Evolutionary conservation across 2,113 vertebrate genomes (phyloP).

Genomic region (Mola mola): DNA sequence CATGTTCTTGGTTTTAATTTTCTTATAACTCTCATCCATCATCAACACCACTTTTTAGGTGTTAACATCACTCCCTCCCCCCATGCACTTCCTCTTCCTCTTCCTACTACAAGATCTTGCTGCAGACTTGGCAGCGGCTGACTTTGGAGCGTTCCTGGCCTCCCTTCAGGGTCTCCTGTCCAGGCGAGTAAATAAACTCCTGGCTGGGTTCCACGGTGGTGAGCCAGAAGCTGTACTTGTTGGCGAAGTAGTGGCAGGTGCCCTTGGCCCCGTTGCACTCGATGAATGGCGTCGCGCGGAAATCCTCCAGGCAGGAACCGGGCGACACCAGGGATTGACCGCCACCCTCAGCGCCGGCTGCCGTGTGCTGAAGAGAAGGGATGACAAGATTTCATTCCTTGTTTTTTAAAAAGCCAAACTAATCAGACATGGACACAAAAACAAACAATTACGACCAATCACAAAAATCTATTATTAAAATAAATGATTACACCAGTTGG

Average conservation of each 20-base stretch:
- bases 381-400: background rate
- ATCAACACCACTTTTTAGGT: slow-evolving; percentile 10
- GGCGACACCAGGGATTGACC: slow-evolving; percentile 95
- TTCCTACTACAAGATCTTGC: slow-evolving; percentile 89
- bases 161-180: slow-evolving; percentile 88
- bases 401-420: no score
- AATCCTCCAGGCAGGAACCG: slow-evolving; percentile 95
- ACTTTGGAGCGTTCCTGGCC: slow-evolving; percentile 88
- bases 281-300: slow-evolving; percentile 94
- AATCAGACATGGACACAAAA: no score
- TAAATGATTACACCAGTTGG: no score
- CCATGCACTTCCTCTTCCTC: slow-evolving; percentile 7
- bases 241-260: slow-evolving; percentile 95
- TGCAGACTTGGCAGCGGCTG: slow-evolving; percentile 97
- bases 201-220: slow-evolving; percentile 83
- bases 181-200: slow-evolving; percentile 82
- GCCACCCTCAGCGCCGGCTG: slow-evolving; percentile 89
- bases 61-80: slow-evolving; percentile 10
- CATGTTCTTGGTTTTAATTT: slow-evolving; percentile 35
- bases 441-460: no score
- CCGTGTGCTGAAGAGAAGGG: slow-evolving; percentile 86
- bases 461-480: no score
- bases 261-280: slow-evolving; percentile 93
- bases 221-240: slow-evolving; percentile 98
- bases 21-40: slow-evolving; percentile 26